Evolutionary conservation across 2,888 invertebrate genomes (phyloP).

Genomic region (Sarcophaga carnaria): DNA sequence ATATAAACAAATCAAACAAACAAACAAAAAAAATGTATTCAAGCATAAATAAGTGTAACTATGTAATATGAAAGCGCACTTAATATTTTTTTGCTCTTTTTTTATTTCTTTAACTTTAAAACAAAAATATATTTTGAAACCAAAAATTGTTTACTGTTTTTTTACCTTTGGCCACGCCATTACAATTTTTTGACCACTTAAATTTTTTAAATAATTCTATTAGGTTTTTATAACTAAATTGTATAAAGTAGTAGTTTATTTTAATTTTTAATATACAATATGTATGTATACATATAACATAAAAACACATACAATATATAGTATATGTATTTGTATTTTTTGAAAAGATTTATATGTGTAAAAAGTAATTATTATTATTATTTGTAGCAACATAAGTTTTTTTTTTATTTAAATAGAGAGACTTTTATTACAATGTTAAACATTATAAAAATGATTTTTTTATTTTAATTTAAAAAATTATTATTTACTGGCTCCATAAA

Average conservation of each 20-base stretch:
- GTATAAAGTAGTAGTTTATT: conserved; percentile 57
- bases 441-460: conserved; percentile 15
- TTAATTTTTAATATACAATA: conserved; percentile 34
- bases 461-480: conserved; percentile 3
- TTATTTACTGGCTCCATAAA: background rate
- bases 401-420: conserved; percentile 40
- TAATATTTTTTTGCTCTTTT: conserved; percentile 45
- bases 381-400: conserved; percentile 42
- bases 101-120: background rate
- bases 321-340: conserved; percentile 21
- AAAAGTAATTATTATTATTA: conserved; percentile 54
- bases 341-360: conserved; percentile 35
- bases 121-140: conserved; percentile 64
- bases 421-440: conserved; percentile 61
- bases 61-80: conserved; percentile 60
- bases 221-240: conserved; percentile 56
- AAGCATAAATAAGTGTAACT: conserved; percentile 49
- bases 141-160: conserved; percentile 62
- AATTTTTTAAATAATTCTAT: conserved; percentile 33
- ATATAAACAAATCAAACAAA: conserved; percentile 11
- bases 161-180: conserved; percentile 62
- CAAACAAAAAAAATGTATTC: conserved; percentile 21
- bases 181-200: conserved; percentile 31
- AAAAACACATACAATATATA: background rate
- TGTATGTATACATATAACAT: background rate